These are phyloP conservation scores for Alexandromys fortis DNA, from an alignment of 2,113 vertebrate species.

Conservation along the genomic window DNA sequence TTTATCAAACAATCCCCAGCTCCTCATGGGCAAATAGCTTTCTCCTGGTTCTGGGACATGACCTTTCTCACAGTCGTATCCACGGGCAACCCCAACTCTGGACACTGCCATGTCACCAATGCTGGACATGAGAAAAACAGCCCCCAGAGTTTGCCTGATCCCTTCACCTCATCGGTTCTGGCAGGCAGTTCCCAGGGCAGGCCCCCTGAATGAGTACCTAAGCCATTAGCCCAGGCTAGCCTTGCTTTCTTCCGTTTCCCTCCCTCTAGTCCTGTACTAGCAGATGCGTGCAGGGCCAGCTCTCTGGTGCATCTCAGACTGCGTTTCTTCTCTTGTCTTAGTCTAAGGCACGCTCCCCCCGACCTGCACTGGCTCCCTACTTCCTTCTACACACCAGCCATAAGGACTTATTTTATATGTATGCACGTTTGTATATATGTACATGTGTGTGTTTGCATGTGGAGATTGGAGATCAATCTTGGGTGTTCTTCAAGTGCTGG, in stretches of 20 bases:
- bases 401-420: not conserved
- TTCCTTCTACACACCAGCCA: not conserved
- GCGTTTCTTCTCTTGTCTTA: not conserved
- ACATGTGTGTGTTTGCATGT: not conserved
- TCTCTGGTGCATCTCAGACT: rapidly evolving
- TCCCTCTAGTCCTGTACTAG: rapidly evolving
- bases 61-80: not conserved
- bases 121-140: rapidly evolving
- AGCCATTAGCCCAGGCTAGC: not conserved
- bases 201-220: not conserved
- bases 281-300: not conserved
- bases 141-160: not conserved
- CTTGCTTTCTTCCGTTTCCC: rapidly evolving
- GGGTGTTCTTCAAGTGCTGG: too few species aligned
- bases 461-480: not conserved
- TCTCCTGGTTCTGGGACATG: not conserved
- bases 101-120: not conserved
- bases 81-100: not conserved
- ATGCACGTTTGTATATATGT: not conserved
- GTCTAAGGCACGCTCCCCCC: not conserved
- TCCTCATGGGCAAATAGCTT: not conserved
- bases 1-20: not conserved
- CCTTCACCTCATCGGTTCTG: not conserved
- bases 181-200: not conserved
- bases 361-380: not conserved